These are phyloP conservation scores for Umimayanthus chanpuru DNA, from an alignment of 92 coral and sea anemone genomes.

Conservation along the genomic window DNA sequence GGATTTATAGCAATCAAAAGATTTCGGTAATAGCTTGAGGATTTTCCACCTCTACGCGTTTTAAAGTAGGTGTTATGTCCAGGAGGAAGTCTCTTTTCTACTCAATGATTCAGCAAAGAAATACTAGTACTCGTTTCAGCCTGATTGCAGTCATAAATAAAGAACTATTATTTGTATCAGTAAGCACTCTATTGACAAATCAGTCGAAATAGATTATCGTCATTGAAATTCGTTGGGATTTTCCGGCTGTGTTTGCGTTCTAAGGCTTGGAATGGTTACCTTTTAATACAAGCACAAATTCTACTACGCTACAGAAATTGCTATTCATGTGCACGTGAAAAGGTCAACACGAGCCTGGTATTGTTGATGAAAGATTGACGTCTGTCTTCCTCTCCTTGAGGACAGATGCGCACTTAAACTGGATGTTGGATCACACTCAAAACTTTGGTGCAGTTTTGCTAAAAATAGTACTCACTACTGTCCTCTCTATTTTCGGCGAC, in stretches of 20 bases:
- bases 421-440: not conserved
- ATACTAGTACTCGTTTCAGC: not conserved
- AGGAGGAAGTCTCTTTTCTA: not conserved
- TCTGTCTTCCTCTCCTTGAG: not conserved
- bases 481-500: not conserved
- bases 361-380: not conserved
- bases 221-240: not conserved
- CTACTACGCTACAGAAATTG: not conserved
- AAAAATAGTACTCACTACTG: not conserved
- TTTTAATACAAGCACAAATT: not conserved
- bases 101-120: not conserved
- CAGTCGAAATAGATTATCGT: not conserved
- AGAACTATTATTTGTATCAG: not conserved
- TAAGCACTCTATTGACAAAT: not conserved
- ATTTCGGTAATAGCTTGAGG: not conserved
- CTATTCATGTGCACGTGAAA: not conserved
- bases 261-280: not conserved
- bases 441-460: not conserved
- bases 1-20: not conserved
- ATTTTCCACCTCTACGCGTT: not conserved
- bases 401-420: not conserved
- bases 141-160: not conserved
- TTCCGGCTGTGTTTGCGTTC: not conserved
- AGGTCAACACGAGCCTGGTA: not conserved
- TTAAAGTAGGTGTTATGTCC: not conserved